A percentile compares a stretch with the other conserved stretches of the same genome.
Evolutionary conservation across 2,797 vertebrate species (phyloP).

Genomic region (Knipowitschia caucasica): DNA sequence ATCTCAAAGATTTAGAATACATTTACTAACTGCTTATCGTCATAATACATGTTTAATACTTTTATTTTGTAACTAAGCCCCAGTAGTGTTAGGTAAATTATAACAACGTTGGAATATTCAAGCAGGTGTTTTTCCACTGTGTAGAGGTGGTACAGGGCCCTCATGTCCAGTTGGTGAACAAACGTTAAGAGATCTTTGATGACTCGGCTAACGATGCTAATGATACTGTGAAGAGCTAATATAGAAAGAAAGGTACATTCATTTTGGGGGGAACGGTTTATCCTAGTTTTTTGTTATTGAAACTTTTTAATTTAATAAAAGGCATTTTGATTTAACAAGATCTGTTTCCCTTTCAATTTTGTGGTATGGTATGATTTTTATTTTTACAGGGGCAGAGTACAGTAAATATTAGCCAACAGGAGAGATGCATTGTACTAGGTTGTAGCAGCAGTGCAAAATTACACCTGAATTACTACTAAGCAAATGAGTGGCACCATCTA

Average conservation of each 20-base stretch:
- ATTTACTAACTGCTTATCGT: background rate
- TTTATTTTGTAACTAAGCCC: background rate
- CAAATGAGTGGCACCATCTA: too few relatives aligned
- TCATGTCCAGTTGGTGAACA: conserved; percentile 41
- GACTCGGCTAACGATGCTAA: conserved; percentile 39
- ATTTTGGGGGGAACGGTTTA: conserved; percentile 30
- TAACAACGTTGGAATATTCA: background rate
- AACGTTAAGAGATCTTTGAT: conserved; percentile 30
- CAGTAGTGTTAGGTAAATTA: background rate
- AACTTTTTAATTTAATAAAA: conserved; percentile 81
- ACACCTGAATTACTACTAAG: too few relatives aligned
- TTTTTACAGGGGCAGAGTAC: too few relatives aligned
- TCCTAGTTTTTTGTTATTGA: conserved; percentile 61
- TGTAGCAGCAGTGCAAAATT: too few relatives aligned
- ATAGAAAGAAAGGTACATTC: conserved; percentile 56
- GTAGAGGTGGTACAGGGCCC: background rate
- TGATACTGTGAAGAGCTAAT: conserved; percentile 59
- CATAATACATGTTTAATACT: background rate
- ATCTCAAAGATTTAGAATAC: background rate
- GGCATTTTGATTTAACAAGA: conserved; percentile 69
- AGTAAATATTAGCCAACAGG: too few relatives aligned
- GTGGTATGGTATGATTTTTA: too few relatives aligned
- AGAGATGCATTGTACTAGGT: too few relatives aligned
- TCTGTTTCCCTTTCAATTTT: background rate
- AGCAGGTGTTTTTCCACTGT: background rate